These are phyloP conservation scores for Condylura cristata DNA, from an alignment of 2,113 vertebrate genomes.

Conservation along the genomic window DNA sequence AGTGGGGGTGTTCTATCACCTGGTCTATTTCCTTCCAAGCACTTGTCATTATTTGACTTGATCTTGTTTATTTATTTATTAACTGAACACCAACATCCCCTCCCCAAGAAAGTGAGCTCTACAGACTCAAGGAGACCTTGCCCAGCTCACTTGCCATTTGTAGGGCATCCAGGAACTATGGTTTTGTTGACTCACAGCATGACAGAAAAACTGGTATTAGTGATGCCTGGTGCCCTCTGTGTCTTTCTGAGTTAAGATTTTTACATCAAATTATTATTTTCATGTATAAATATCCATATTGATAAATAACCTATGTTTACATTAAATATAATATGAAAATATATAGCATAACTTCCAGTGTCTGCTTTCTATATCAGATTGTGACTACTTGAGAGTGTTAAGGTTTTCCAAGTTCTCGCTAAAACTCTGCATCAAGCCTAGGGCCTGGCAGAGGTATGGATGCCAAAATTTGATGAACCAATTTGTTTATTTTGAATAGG, in stretches of 20 bases:
- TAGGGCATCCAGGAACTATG: neutral
- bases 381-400: neutral
- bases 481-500: neutral
- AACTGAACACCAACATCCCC: neutral
- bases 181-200: neutral
- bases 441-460: neutral
- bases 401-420: neutral
- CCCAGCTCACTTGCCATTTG: neutral
- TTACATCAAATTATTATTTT: neutral
- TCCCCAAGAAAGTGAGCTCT: neutral
- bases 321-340: neutral
- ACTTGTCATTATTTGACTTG: neutral
- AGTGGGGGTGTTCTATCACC: neutral
- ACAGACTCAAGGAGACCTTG: neutral
- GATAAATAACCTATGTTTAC: neutral
- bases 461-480: neutral
- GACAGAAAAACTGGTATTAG: neutral
- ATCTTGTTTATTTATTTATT: neutral
- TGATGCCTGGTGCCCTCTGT: neutral
- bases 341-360: neutral
- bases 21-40: neutral
- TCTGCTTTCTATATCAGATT: slow-evolving; percentile 28
- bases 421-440: neutral
- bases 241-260: neutral
- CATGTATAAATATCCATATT: neutral